Evolutionary conservation across 2,113 vertebrate species (phyloP), one percentile per base, ranked within the genome.

Genomic region (Bujurquina vittata): DNA sequence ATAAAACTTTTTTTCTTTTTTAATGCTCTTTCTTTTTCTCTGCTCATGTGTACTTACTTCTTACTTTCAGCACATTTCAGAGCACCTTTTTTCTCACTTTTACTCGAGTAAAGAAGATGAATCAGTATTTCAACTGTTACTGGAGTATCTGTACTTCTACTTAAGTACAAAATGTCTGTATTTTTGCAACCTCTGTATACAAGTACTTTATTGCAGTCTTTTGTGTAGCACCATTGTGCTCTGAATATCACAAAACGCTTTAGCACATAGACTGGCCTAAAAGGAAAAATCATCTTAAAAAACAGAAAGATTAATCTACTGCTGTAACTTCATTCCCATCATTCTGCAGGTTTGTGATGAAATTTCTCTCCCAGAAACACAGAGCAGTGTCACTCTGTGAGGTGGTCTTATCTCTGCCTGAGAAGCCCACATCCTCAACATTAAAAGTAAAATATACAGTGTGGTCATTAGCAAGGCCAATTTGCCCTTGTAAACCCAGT

Each of bases 401-500:
- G 89, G 77, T 75, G 79, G 86, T 93, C 88, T 75, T 59, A 49
- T 83, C 58, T 81, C 58, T 77, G 17, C 57, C 59, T 5, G 33
- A 77, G 60, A 81, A 40, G 77, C 87, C 77, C 63, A 87, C 83
- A 87, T 89, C 87, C 87, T 89, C 79, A 79, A 76, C 33, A 85
- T 87, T 81, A 89, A 76, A 81, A 67, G 75, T 79, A 14, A 81
- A 77, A 89, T 87, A 90, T 84, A 75, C 62, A 81, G 79, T 55
- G 54, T 33, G 31, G 75, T 72, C 75, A 85, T 90, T 87, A 89
- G 54, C 56, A 62, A 75, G 74, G 76, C 57, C 54, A 85, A 92
- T 92, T 88, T 90, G 75, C 67, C 46, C 82, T 75, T 80, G 80
- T 87, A 89, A 92, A 90, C 37, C 62, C 62, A 79, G 78, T 85